Conservation (phyloP, 2,113 vertebrate genomes). For the Chlamydotis undulata region DNA sequence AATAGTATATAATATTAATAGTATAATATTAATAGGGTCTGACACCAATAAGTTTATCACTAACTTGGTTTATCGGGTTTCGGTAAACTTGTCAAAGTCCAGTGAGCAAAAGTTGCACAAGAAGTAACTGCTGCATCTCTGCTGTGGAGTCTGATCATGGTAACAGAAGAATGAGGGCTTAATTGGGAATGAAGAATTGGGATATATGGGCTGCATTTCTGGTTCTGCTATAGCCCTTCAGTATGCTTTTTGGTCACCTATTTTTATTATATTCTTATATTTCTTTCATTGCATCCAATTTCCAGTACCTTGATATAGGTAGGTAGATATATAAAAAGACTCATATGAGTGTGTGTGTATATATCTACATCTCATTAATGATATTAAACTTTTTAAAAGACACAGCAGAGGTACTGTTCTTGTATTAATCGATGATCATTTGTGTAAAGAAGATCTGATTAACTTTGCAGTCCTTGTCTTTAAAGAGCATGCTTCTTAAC, state of each 20-base stretch:
- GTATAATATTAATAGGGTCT: background rate
- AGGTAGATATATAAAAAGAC: background rate
- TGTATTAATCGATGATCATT: background rate
- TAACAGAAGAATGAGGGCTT: background rate
- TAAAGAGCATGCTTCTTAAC: background rate
- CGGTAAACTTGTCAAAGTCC: conserved; percentile 31
- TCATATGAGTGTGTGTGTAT: background rate
- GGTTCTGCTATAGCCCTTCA: background rate
- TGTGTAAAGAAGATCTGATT: background rate
- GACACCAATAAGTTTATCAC: background rate
- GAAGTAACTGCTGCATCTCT: background rate
- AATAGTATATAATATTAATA: background rate
- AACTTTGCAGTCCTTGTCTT: background rate
- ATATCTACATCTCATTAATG: background rate
- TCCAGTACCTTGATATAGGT: background rate
- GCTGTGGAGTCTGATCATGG: background rate
- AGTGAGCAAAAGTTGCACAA: conserved; percentile 4
- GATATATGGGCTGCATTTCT: background rate
- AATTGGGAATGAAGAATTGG: background rate
- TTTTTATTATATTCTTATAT: background rate
- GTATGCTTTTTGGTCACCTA: background rate
- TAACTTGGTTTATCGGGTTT: background rate
- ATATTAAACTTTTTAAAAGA: background rate
- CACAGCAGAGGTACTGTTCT: background rate
- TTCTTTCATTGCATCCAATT: background rate